These are phyloP conservation scores for Meandrusa payeni DNA, from an alignment of 2,888 invertebrate species.

Conservation along the genomic window DNA sequence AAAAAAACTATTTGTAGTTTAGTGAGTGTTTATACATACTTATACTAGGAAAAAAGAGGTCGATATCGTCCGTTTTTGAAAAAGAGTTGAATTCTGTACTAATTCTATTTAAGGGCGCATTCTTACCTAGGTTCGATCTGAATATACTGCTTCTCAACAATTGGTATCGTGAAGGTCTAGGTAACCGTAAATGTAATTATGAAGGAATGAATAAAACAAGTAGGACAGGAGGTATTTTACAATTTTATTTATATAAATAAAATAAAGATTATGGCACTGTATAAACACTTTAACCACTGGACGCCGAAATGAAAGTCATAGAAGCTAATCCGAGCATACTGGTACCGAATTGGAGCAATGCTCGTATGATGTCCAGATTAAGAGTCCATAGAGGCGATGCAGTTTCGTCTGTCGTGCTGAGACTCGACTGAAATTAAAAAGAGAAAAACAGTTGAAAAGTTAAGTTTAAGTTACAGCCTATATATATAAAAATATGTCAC, in stretches of 20 bases:
- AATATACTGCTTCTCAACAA: too few relatives aligned
- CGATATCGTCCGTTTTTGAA: too few relatives aligned
- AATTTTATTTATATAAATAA: not conserved
- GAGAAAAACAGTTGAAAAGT: not conserved
- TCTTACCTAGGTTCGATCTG: too few relatives aligned
- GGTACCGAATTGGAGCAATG: conserved; percentile 57
- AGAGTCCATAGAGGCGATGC: conserved; percentile 53
- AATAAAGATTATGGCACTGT: conserved; percentile 7
- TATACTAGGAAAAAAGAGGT: too few relatives aligned
- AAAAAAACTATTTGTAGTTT: too few relatives aligned
- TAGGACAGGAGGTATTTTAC: not conserved
- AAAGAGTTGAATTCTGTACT: too few relatives aligned
- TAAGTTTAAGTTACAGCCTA: not conserved
- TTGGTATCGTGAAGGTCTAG: too few relatives aligned
- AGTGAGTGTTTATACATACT: too few relatives aligned
- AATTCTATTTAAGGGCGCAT: too few relatives aligned
- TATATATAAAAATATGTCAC: not conserved
- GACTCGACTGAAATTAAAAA: conserved; percentile 6
- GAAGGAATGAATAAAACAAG: not conserved
- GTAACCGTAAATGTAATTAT: not conserved
- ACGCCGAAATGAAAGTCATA: conserved; percentile 38
- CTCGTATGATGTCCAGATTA: conserved; percentile 59
- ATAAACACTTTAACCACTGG: conserved; percentile 23
- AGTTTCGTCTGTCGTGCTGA: not conserved
- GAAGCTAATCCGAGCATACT: conserved; percentile 57